Percentiles rank a stretch among this genome's conserved stretches.
Conservation (phyloP, 1,140 invertebrate genomes). For the Gryon sp. region DNA sequence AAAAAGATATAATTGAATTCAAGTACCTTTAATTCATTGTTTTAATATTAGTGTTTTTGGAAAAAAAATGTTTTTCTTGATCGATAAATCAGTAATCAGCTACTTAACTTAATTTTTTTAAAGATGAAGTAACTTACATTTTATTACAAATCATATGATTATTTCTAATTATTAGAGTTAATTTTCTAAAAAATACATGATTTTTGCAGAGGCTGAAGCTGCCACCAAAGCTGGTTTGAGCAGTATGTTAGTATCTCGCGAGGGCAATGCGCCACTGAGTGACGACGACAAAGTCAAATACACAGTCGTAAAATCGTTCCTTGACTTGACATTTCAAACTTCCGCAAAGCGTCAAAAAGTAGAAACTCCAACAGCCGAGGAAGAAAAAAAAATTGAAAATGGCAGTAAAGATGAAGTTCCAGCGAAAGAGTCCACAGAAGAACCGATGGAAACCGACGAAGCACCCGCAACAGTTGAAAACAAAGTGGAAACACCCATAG, state of each 20-base stretch:
- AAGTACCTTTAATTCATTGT: too few species aligned
- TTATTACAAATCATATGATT: too few species aligned
- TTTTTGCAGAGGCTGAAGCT: conserved; percentile 87
- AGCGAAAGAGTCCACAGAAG: conserved; percentile 32
- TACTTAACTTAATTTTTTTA: too few species aligned
- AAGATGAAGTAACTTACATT: too few species aligned
- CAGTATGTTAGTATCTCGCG: conserved; percentile 85
- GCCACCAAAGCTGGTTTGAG: conserved; percentile 86
- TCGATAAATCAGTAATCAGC: too few species aligned
- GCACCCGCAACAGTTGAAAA: conserved; percentile 22
- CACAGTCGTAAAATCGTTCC: conserved; percentile 81
- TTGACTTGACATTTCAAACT: conserved; percentile 76
- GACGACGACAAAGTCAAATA: conserved; percentile 82
- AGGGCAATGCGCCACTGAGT: conserved; percentile 86
- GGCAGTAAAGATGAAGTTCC: conserved; percentile 4
- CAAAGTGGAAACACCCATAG: conserved; percentile 18
- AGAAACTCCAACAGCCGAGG: conserved; percentile 58
- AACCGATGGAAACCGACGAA: conserved; percentile 73
- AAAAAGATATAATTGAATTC: too few species aligned
- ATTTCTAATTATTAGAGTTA: too few species aligned
- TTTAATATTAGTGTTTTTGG: too few species aligned
- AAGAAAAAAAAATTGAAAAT: conserved; percentile 60
- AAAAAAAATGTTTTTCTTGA: too few species aligned
- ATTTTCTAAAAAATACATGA: background rate
- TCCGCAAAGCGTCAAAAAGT: conserved; percentile 74